These are phyloP conservation scores for Protodeltote pygarga DNA, from an alignment of 2,888 invertebrate genomes.

Conservation along the genomic window DNA sequence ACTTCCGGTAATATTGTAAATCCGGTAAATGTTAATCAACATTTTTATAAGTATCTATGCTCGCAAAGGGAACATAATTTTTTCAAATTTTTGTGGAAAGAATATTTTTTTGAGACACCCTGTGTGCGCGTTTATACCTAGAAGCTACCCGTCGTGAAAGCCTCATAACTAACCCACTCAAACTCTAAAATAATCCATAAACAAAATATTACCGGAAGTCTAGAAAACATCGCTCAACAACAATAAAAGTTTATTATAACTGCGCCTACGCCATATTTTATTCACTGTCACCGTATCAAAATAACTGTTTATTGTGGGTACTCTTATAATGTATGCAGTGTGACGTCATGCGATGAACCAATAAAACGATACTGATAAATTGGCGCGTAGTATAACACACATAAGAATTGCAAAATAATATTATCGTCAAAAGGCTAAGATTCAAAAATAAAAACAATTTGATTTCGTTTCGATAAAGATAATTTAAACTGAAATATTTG, in stretches of 20 bases:
- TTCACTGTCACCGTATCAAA: slow-evolving; percentile 28
- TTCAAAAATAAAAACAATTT: too few species aligned
- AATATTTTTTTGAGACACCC: too few species aligned
- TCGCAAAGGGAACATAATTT: too few species aligned
- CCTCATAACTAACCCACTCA: slow-evolving; percentile 14
- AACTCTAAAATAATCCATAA: slow-evolving; percentile 14
- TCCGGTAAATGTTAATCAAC: too few species aligned
- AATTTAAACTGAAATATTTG: too few species aligned
- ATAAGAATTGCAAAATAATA: too few species aligned
- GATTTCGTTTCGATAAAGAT: too few species aligned
- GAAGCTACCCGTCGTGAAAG: slow-evolving; percentile 1
- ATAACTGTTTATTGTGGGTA: slow-evolving; percentile 36
- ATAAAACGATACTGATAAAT: slow-evolving; percentile 62
- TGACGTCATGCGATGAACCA: slow-evolving; percentile 49
- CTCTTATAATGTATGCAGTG: slow-evolving; percentile 16
- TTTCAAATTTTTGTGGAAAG: too few species aligned
- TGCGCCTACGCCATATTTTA: slow-evolving; percentile 39
- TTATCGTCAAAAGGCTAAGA: too few species aligned
- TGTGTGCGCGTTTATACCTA: slow-evolving; percentile 5
- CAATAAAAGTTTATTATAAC: slow-evolving; percentile 37
- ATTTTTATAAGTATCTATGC: too few species aligned
- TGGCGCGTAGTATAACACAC: too few species aligned
- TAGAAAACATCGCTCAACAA: slow-evolving; percentile 21
- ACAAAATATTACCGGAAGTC: slow-evolving; percentile 28
- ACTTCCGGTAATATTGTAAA: too few species aligned